These are phyloP conservation scores for Theonella swinhoei DNA, from an alignment of 37 sponge, comb jelly and placozoan species.

Conservation along the genomic window DNA sequence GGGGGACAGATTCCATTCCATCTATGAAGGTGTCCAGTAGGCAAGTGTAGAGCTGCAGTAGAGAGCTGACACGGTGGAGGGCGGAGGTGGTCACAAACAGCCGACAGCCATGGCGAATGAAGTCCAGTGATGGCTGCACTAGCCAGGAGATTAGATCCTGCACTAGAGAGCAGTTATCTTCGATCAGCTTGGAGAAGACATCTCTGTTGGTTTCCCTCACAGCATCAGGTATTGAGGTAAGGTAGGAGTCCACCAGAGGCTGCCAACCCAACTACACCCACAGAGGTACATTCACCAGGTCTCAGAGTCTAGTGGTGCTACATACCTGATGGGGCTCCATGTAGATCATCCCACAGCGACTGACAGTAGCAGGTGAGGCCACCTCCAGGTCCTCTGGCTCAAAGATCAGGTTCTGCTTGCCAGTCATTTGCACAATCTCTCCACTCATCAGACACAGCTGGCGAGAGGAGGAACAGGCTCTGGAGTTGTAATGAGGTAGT, in stretches of 20 bases:
- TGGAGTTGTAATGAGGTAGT: neutral
- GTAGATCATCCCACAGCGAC: slow-evolving; percentile 98
- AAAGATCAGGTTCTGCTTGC: slow-evolving; percentile 95
- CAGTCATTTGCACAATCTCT: slow-evolving; percentile 98
- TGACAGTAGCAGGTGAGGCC: slow-evolving; percentile 99
- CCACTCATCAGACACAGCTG: slow-evolving; percentile 97
- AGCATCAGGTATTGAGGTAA: slow-evolving; percentile 71
- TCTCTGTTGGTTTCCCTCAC: slow-evolving; percentile 59
- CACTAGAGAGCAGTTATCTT: slow-evolving; percentile 72
- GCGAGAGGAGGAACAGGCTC: neutral
- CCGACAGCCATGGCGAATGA: slow-evolving; percentile 84
- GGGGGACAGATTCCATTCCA: slow-evolving; percentile 16
- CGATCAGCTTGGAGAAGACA: slow-evolving; percentile 64
- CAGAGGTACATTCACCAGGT: neutral
- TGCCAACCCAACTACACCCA: slow-evolving; percentile 90
- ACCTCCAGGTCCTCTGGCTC: slow-evolving; percentile 97
- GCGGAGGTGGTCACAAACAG: slow-evolving; percentile 83
- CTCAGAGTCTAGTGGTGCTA: neutral
- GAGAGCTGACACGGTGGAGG: slow-evolving; percentile 73
- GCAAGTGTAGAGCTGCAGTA: slow-evolving; percentile 83
- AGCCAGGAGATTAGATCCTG: slow-evolving; percentile 82
- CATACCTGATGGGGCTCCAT: slow-evolving; percentile 93
- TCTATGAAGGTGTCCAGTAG: slow-evolving; percentile 76
- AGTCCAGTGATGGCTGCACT: slow-evolving; percentile 86
- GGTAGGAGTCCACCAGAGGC: slow-evolving; percentile 85